Evolutionary conservation across 23 tunicate species (phyloP).

Genomic region (Trididemnum miniatum): DNA sequence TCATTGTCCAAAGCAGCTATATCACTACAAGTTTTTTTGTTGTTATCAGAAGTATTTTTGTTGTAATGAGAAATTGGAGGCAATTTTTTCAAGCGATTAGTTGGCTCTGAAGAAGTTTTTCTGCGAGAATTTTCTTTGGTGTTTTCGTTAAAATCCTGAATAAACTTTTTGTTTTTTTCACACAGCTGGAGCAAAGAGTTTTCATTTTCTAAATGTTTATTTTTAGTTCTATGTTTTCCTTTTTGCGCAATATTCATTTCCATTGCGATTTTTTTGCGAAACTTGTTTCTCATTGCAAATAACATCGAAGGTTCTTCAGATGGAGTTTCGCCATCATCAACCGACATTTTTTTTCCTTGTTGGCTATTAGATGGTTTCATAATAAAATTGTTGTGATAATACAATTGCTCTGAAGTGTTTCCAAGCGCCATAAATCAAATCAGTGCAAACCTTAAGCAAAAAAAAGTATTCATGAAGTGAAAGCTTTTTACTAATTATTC

Average conservation of each 20-base stretch:
- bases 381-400: not conserved
- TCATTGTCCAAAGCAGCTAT: not conserved
- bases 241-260: not conserved
- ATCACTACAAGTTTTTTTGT: not conserved
- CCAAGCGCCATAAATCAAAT: slow-evolving; percentile 23
- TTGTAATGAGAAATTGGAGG: slow-evolving; percentile 11
- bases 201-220: slow-evolving; percentile 13
- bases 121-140: not conserved
- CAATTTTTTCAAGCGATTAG: slow-evolving; percentile 4
- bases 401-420: not conserved
- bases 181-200: slow-evolving; percentile 52
- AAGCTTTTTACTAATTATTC: too few relatives aligned
- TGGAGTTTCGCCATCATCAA: not conserved
- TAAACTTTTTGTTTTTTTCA: slow-evolving; percentile 53
- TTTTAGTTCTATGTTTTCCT: not conserved
- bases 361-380: not conserved
- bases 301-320: slow-evolving; percentile 6
- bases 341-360: not conserved
- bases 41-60: not conserved
- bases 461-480: too few relatives aligned
- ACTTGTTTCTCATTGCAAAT: slow-evolving; percentile 20
- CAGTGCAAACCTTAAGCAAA: too few relatives aligned
- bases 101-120: not conserved
- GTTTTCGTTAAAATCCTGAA: slow-evolving; percentile 32
- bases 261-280: slow-evolving; percentile 26